Evolutionary conservation across 2,797 vertebrate genomes (phyloP).

Genomic region (Falco concolor): DNA sequence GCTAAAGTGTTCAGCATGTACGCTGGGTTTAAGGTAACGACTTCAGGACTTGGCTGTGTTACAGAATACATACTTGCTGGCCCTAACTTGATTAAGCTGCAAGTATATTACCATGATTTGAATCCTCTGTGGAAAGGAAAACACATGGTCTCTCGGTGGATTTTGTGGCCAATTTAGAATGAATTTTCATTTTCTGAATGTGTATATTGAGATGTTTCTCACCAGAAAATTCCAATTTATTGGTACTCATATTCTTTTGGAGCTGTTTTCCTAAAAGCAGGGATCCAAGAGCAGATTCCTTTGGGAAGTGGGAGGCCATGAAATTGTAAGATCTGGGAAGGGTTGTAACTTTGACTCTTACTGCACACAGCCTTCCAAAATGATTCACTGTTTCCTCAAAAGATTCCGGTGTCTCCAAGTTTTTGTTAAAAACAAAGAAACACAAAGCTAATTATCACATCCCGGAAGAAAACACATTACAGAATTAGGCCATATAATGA

Average conservation of each 20-base stretch:
- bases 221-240: constrained; percentile 2
- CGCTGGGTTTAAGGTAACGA: constrained; percentile 36
- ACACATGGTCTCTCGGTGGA: not conserved
- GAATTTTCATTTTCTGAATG: constrained; percentile 26
- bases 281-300: not conserved
- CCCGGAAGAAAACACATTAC: constrained; percentile 1
- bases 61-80: not conserved
- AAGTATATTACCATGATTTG: constrained; percentile 34
- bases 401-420: not conserved
- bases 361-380: not conserved
- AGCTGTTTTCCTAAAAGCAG: not conserved
- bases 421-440: constrained; percentile 29
- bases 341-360: not conserved
- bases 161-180: constrained; percentile 44
- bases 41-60: constrained; percentile 43
- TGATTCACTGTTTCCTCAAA: constrained; percentile 44
- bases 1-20: not conserved
- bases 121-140: constrained; percentile 7
- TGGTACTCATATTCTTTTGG: not conserved
- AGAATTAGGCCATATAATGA: not conserved
- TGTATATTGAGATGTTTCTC: not conserved
- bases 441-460: constrained; percentile 21
- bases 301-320: not conserved
- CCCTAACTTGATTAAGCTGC: constrained; percentile 41
- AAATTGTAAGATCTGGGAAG: not conserved